Evolutionary conservation across 1,140 invertebrate genomes (phyloP), one percentile per base, ranked within the genome.

Genomic region (Danaus plexippus): DNA sequence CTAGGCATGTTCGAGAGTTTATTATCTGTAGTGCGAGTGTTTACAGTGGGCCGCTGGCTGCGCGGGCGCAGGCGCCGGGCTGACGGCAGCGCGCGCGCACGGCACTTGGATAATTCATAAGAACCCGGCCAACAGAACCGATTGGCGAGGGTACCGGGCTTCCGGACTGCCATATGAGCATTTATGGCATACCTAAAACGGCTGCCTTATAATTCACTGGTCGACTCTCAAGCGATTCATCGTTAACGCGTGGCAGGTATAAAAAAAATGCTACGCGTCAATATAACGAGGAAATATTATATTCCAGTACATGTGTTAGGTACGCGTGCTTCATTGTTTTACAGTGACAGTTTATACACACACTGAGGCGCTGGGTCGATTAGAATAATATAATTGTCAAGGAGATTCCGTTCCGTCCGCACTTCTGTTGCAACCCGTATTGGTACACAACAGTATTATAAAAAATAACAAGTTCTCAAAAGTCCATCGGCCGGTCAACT

Each of bases 21-120:
- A 61, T 63, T 59, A 61, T 63, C 58, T 57, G 12, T 15, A 3
- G 15, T 47, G 41, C 50, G 53, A 44, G 55, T 75, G 67, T 76
- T 76, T 73, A 71, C 71, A 70, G 67, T 63, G 56, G 66, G 51
- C 56, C 50, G 52, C 62, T 32, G 22, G 68, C 57, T 56, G 61
- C 52, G 52, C 63, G 60, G 63, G 63, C 72, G 71, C 73, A 63
- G 79, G 74, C 80, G 79, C 80, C 80, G 71, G 64, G 43, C 54
- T 66, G 76, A 47, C 57, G 57, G 57, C 52, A 52, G 54, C 76
- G 75, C 64, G 22, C 22, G 22, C 22, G 22, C 68, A 54, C 54
- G 56, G 52, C 66, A 64, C 64, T 80, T 83, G 80, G 80, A 75
- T 83, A 79, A 83, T 83, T 83, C 77, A 83, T 83, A 73, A 80